Evolutionary conservation across 2,113 vertebrate genomes (phyloP), one percentile per base, ranked within the genome.

Genomic region (Tauraco erythrolophus): DNA sequence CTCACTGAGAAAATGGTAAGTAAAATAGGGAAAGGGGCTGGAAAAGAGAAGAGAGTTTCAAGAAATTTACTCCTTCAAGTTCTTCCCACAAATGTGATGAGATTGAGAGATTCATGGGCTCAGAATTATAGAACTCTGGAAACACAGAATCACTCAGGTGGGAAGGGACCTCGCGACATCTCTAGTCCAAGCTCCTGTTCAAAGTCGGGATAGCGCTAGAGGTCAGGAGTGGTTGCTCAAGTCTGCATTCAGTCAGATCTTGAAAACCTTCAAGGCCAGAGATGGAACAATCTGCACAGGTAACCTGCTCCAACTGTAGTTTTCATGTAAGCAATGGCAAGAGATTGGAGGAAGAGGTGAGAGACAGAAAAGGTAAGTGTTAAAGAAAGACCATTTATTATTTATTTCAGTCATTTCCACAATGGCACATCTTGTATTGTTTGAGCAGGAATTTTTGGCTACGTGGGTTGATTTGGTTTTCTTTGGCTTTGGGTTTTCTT

Each of bases 401-500:
- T 78, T 72, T 57, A 39, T 92, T 88, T 75, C 5, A 3, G 7
- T 46, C 3, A 62, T 78, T 78, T 83, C 13, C 15, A 27, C 31
- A 19, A 61, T 50, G 14, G 7, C 22, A 58, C 7, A 22, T 35
- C 16, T 9, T 76, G 2, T 45, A 48, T 17, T 92, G 8, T 56
- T 11, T 3, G 1, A 21, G 66, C 53, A 50, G 62, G 11, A 5
- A 3, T 0, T 65, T 53, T 54, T 33, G 5, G 0, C 76, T 41
- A 41, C 10, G 41, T 41, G 37, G 4, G 3, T n/a, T 76, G 19
- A 2, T n/a, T 78, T 39, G 0, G 2, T n/a, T 78, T 94, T 24
- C 14, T 65, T 61, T 43, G 10, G 8, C 7, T 19, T 62, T 54
- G 27, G 2, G 1, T 25, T 48, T 84, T 56, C 7, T n/a, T 48